Percentiles rank a stretch among this genome's conserved stretches.
Conservation (phyloP, 1,140 invertebrate genomes). For the Batillaria attramentaria region DNA sequence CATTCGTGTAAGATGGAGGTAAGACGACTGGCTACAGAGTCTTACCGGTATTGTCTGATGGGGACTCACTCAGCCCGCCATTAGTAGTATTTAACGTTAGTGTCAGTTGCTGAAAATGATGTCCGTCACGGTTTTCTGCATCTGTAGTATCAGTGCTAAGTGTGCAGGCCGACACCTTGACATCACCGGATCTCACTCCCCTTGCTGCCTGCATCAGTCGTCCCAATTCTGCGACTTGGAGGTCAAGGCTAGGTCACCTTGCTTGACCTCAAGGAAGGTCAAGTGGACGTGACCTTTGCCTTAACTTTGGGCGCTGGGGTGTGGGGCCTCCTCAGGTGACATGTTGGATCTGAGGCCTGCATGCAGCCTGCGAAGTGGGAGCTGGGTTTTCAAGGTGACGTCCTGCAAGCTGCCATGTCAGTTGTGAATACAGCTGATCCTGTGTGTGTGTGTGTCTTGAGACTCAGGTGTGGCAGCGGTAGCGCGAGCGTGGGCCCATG, state of each 20-base stretch:
- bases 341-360: slow-evolving; percentile 38
- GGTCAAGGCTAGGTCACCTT: slow-evolving; percentile 26
- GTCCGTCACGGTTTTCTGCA: too few species aligned
- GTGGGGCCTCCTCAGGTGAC: slow-evolving; percentile 37
- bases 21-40: too few species aligned
- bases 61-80: too few species aligned
- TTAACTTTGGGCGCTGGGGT: slow-evolving; percentile 16
- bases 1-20: too few species aligned
- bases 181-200: slow-evolving; percentile 1
- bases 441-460: background rate
- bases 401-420: slow-evolving; percentile 16
- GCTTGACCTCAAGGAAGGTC: background rate
- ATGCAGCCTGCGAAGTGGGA: slow-evolving; percentile 22
- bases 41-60: too few species aligned
- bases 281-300: slow-evolving; percentile 13
- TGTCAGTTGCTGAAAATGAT: too few species aligned
- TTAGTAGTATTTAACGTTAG: too few species aligned
- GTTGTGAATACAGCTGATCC: background rate
- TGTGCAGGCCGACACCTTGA: slow-evolving; percentile 17
- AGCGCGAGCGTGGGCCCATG: background rate
- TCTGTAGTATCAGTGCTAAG: too few species aligned
- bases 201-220: slow-evolving; percentile 25
- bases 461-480: slow-evolving; percentile 20
- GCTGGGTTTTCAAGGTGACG: slow-evolving; percentile 18
- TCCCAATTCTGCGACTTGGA: slow-evolving; percentile 20